Evolutionary conservation across 2,888 invertebrate species (phyloP).

Genomic region (Electrophaes corylata): DNA sequence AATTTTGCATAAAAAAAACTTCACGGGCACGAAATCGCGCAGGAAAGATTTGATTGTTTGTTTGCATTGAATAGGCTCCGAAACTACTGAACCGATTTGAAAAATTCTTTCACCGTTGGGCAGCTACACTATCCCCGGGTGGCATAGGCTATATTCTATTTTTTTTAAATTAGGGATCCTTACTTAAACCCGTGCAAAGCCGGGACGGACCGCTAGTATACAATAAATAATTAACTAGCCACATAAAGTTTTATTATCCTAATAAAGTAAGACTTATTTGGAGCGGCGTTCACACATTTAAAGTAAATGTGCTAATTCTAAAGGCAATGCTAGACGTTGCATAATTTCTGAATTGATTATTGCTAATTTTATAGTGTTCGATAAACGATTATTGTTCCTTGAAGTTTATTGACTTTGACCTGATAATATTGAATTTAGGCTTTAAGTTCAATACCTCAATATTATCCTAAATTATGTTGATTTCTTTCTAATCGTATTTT

Average conservation of each 20-base stretch:
- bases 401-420: slow-evolving; percentile 3
- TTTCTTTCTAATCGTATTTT: neutral
- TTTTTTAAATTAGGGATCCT: too few species aligned
- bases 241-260: slow-evolving; percentile 1
- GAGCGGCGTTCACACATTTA: neutral
- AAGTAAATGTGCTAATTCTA: slow-evolving; percentile 4
- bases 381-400: slow-evolving; percentile 4
- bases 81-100: too few species aligned
- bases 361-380: slow-evolving; percentile 6
- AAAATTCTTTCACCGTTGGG: too few species aligned
- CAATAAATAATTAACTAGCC: neutral
- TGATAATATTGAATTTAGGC: neutral
- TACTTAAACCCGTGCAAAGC: too few species aligned
- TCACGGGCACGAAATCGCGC: too few species aligned
- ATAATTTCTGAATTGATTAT: neutral
- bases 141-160: too few species aligned
- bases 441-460: neutral
- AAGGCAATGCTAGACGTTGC: slow-evolving; percentile 9
- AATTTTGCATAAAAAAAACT: too few species aligned
- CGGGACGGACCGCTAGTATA: too few species aligned
- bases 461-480: neutral
- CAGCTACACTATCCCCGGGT: too few species aligned
- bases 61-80: too few species aligned
- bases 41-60: too few species aligned
- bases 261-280: slow-evolving; percentile 5